Evolutionary conservation across 2,888 invertebrate species (phyloP), one percentile per base, ranked within the genome.

Genomic region (Epinotia demarniana): DNA sequence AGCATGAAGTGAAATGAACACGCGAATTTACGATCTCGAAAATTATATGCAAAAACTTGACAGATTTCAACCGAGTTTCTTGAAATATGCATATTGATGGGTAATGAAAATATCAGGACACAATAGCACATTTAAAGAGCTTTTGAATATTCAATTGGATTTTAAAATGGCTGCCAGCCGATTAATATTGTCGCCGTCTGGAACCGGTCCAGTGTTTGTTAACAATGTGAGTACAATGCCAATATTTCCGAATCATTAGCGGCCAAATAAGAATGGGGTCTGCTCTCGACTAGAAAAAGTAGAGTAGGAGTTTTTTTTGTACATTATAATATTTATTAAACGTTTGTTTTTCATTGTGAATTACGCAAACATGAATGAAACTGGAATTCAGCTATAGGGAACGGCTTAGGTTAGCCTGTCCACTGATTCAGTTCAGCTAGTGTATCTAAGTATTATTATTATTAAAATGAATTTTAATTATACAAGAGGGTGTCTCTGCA

Each of bases 161-260:
- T 66, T 61, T 64, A 53, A 75, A 67, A 75, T 67, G 75, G 75
- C 49, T 62, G 27, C 33, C 13, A 64, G 66, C 23, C 66, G 60
- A 75, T 75, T 75, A 75, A 75, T 75, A 61, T 53, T 33, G 43
- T 13, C 53, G 19, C 9, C 39, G 0, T 49, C 39, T 61, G 68
- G 39, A 71, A 67, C 75, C 71, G 75, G 66, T 72, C 66, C 66
- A 39, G 79, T 82, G 80, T 74, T 78, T 39, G 33, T 75, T 63
- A 81, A 86, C 84, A 86, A 87, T 86, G 80, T 86, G 80, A 79
- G 80, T 79, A 87, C 86, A 87, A 87, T 84, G 79, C 81, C 81
- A 84, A 86, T 84, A 86, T 86, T 88, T 88, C 87, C 87, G 85
- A 83, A 81, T 89, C 89, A 89, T 90, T 89, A 89, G 86, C 81